These are phyloP conservation scores for Schizopygopsis malacanthus DNA, from an alignment of 2,797 vertebrate species.

Conservation along the genomic window DNA sequence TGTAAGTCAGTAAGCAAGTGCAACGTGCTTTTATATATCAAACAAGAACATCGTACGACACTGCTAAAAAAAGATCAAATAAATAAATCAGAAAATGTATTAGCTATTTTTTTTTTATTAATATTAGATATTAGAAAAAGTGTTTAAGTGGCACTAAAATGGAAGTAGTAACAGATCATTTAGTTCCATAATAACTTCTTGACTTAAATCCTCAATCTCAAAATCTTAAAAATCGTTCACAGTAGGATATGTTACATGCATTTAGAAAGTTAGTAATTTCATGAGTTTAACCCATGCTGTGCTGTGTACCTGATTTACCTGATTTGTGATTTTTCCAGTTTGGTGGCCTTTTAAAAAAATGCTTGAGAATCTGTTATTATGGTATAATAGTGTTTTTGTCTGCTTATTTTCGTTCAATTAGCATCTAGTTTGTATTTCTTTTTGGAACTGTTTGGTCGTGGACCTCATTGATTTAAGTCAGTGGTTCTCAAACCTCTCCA, in stretches of 20 bases:
- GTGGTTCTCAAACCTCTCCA: too few species aligned
- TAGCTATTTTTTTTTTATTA: background rate
- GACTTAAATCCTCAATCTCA: background rate
- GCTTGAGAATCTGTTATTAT: too few species aligned
- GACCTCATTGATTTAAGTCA: background rate
- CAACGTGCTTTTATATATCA: background rate
- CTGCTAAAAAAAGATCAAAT: background rate
- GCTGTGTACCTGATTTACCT: too few species aligned
- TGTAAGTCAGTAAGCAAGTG: constrained; percentile 33
- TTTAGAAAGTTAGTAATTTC: too few species aligned
- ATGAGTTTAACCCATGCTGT: too few species aligned
- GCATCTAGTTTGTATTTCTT: background rate
- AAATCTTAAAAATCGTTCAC: background rate
- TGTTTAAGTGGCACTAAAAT: background rate
- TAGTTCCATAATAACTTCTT: background rate
- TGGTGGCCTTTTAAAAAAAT: too few species aligned
- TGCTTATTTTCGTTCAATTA: background rate
- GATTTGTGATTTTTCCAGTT: too few species aligned
- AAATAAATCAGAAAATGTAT: background rate
- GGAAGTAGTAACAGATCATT: background rate
- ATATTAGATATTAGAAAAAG: too few species aligned
- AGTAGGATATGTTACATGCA: background rate
- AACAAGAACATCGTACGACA: background rate
- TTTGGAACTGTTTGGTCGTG: background rate
- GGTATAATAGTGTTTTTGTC: too few species aligned